Evolutionary conservation across 2,888 invertebrate genomes (phyloP).

Genomic region (Petrophora chlorosata): DNA sequence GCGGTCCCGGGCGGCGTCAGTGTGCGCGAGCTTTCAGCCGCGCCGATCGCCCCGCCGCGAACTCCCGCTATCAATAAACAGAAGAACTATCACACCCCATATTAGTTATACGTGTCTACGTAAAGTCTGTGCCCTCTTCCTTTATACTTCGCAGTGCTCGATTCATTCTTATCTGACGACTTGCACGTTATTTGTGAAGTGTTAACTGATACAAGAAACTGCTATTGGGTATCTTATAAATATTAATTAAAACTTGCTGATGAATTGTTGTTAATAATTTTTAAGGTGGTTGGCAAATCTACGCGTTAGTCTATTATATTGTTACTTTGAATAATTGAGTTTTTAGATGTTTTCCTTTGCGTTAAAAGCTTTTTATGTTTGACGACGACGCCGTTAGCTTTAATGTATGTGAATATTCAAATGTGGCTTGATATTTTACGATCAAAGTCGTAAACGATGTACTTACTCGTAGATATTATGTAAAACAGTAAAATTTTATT

Average conservation of each 20-base stretch:
- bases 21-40: conserved; percentile 73
- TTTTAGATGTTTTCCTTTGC: not conserved
- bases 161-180: conserved; percentile 1
- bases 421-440: not conserved
- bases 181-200: conserved; percentile 6
- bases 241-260: conserved; percentile 17
- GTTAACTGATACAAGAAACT: not conserved
- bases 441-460: not conserved
- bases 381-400: too few species aligned
- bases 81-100: conserved; percentile 45
- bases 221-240: conserved; percentile 1
- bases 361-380: too few species aligned
- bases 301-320: not conserved
- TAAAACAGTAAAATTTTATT: too few species aligned
- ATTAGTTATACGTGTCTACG: conserved; percentile 50
- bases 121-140: conserved; percentile 39
- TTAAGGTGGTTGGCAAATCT: not conserved
- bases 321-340: not conserved
- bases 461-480: too few species aligned
- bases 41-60: conserved; percentile 61
- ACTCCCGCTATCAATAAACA: conserved; percentile 43
- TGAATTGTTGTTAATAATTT: conserved; percentile 11
- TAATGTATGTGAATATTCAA: too few species aligned
- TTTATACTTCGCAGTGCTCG: conserved; percentile 20
- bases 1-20: conserved; percentile 76